These are phyloP conservation scores for Meta bourneti DNA, from an alignment of 2,888 invertebrate genomes.

Conservation along the genomic window DNA sequence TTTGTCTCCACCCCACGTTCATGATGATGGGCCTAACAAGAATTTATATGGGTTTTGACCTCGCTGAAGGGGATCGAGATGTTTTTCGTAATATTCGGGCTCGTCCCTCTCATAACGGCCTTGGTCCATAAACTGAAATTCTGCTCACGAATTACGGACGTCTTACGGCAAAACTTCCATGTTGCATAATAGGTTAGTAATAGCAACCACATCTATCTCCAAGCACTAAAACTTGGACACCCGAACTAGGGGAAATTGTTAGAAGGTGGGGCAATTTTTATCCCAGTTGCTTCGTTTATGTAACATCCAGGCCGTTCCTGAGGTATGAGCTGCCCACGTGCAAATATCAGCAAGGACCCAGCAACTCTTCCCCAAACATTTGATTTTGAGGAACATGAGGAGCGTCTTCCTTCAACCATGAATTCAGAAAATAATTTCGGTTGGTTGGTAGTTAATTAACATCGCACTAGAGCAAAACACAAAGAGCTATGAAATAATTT, in stretches of 20 bases:
- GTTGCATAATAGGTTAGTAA: background rate
- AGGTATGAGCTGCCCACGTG: too few species aligned
- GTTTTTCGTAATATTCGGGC: background rate
- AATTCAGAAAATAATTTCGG: too few species aligned
- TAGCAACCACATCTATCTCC: background rate
- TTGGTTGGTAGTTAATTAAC: too few species aligned
- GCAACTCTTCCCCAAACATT: too few species aligned
- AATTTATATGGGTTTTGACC: constrained; percentile 44
- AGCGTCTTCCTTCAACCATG: too few species aligned
- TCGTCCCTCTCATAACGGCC: background rate
- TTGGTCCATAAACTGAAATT: constrained; percentile 9
- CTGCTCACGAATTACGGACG: background rate
- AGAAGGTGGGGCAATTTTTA: background rate
- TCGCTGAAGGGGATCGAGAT: background rate
- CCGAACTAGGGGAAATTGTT: background rate
- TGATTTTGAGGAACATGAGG: too few species aligned
- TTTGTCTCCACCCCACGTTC: constrained; percentile 4
- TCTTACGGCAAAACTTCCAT: background rate
- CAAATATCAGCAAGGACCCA: too few species aligned
- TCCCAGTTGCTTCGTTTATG: too few species aligned
- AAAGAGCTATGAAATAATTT: too few species aligned
- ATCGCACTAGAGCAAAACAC: too few species aligned
- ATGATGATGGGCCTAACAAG: constrained; percentile 1
- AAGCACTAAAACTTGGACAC: background rate
- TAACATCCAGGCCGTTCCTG: too few species aligned